phyloP scores from a whole-genome alignment of 2,888 invertebrate species.

The Oscheius sp. region DNA sequence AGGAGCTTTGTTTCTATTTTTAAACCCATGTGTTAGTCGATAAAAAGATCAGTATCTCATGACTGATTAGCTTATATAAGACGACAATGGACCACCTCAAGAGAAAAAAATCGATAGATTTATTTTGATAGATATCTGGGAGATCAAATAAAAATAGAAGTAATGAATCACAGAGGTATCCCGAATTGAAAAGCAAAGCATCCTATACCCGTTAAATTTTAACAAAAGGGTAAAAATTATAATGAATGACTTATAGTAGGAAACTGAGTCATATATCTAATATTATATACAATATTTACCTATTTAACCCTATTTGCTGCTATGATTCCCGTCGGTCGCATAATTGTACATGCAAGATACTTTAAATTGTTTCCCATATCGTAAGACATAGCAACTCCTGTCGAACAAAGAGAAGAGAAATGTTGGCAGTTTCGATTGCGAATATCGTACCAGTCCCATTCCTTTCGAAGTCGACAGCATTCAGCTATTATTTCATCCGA shows the following conservation, averaged over 20 bases:
- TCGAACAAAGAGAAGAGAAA: constrained; percentile 53
- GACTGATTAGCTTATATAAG: no score
- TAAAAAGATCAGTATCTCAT: background rate
- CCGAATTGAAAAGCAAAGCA: background rate
- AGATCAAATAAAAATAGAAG: constrained; percentile 6
- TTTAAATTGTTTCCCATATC: constrained; percentile 53
- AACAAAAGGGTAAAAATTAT: background rate
- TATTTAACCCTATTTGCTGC: constrained; percentile 17
- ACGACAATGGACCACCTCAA: no score
- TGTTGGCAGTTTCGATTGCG: constrained; percentile 59
- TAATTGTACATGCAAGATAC: constrained; percentile 48
- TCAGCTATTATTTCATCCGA: constrained; percentile 22
- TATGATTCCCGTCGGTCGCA: constrained; percentile 39
- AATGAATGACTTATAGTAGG: background rate
- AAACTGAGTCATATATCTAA: no score
- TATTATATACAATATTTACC: background rate
- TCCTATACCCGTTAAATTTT: constrained; percentile 3
- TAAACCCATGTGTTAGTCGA: background rate
- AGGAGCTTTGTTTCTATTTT: background rate
- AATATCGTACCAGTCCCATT: constrained; percentile 51
- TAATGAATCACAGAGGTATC: constrained; percentile 7
- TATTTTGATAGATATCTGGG: background rate
- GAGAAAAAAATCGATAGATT: background rate
- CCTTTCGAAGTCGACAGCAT: constrained; percentile 16
- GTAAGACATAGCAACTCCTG: constrained; percentile 50